Evolutionary conservation across 2,113 vertebrate genomes (phyloP).

Genomic region (Gallinago paraguaiae): DNA sequence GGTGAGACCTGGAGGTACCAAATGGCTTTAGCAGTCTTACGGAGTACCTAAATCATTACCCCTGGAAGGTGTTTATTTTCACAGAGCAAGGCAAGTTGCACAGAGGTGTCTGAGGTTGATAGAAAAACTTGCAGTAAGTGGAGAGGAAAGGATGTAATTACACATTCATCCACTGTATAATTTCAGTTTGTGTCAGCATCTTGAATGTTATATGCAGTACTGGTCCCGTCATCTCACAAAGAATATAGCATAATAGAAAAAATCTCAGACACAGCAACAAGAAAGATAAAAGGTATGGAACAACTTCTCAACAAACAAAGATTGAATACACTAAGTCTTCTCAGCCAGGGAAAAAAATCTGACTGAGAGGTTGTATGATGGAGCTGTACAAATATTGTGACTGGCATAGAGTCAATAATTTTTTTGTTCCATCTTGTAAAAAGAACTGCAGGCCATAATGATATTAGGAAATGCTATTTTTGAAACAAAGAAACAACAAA

Average conservation of each 20-base stretch:
- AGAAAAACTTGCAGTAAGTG: constrained; percentile 27
- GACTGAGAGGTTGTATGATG: not conserved
- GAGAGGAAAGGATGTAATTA: constrained; percentile 31
- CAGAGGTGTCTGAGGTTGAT: not conserved
- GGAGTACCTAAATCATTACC: not conserved
- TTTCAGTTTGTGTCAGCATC: constrained; percentile 40
- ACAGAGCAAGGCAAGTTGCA: not conserved
- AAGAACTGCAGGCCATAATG: not conserved
- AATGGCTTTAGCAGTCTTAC: not conserved
- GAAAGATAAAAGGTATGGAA: not conserved
- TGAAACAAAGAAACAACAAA: not conserved
- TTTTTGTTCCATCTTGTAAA: not conserved
- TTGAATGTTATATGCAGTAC: not conserved
- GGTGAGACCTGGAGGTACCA: not conserved
- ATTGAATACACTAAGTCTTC: not conserved
- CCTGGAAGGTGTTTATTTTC: not conserved
- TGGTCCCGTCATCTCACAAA: constrained; percentile 4
- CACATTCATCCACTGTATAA: constrained; percentile 36
- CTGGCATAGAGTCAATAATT: not conserved
- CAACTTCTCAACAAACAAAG: not conserved
- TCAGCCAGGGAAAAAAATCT: not conserved
- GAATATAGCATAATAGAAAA: not conserved
- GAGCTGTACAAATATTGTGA: not conserved
- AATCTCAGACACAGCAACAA: not conserved
- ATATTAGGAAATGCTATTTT: not conserved